Base-by-base conservation (phyloP, 2,888 invertebrate genomes). In the Tachina fera region DNA sequence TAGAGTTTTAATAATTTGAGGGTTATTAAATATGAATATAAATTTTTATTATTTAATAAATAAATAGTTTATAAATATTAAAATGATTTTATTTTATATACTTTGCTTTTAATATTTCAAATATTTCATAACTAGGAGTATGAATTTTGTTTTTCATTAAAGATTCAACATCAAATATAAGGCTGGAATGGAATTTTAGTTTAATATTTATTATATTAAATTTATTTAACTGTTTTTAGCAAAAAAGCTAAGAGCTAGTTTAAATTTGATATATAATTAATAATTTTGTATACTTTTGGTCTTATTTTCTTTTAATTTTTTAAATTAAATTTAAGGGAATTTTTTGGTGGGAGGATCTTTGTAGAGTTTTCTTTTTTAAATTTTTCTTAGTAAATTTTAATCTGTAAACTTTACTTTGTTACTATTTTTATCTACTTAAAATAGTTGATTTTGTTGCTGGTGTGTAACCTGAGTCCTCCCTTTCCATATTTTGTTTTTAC, bases 401-500 rank as follows among this genome's bases (percentile, higher is more conserved):
- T 45, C 47, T 75, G 11, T 81, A 68, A 68, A 51, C 61, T 84
- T 63, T 65, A 56, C 19, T 74, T 47, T 72, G 10, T 70, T 51
- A 76, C 76, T 83, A 83, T 58, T 77, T 58, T 77, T 60, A 68
- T 63, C 86, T 86, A 80, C 83, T 83, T 79, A 83, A 79, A 83
- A 83, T 83, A 83, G 83, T 82, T 85, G 63, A 39, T n/a, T 58
- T 77, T 78, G n/a, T 80, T 67, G 51, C 11, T 58, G 71, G 19
- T 68, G 45, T 80, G 31, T 72, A 76, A 72, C 79, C 86, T 83
- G 83, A 83, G 86, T 86, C 86, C 86, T 86, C 86, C 86, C 86
- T 67, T 75, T 65, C 13, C 49, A 51, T 9, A 16, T 19, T 16
- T 53, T 71, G 43, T 31, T 43, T 49, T 31, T 31, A 6, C 6